Conservation (phyloP, 1,140 invertebrate species). For the Drosophila dunni region DNA sequence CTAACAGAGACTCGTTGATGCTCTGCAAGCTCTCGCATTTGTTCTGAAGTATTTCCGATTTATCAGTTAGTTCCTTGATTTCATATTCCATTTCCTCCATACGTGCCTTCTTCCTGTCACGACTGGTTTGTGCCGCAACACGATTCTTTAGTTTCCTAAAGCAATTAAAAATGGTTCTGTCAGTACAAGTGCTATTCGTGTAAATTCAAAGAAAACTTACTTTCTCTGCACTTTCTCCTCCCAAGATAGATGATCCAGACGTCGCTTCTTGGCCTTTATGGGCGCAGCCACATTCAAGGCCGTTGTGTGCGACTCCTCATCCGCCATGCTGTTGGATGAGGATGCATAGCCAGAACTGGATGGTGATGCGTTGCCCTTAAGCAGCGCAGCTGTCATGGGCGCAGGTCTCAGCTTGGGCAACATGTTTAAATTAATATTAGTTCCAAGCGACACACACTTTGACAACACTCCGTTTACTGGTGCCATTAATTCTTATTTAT, state of each 20-base stretch:
- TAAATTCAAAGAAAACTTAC: slow-evolving; percentile 86
- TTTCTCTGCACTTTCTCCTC: slow-evolving; percentile 93
- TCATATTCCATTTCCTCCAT: slow-evolving; percentile 94
- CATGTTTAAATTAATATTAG: slow-evolving; percentile 59
- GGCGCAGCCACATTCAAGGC: slow-evolving; percentile 7
- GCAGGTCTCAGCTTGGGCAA: slow-evolving; percentile 86
- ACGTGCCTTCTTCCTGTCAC: slow-evolving; percentile 97
- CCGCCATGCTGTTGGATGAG: slow-evolving; percentile 48
- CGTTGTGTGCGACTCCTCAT: slow-evolving; percentile 49
- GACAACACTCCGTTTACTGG: slow-evolving; percentile 76
- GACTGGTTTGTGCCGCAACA: slow-evolving; percentile 98
- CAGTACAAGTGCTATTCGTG: background rate
- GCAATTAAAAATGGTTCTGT: slow-evolving; percentile 51
- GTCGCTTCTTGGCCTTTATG: slow-evolving; percentile 88
- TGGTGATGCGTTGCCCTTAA: slow-evolving; percentile 82
- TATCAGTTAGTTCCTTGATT: slow-evolving; percentile 87
- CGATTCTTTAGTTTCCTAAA: slow-evolving; percentile 97
- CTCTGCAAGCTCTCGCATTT: slow-evolving; percentile 88
- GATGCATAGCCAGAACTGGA: slow-evolving; percentile 70
- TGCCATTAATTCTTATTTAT: slow-evolving; percentile 49
- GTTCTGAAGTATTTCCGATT: slow-evolving; percentile 87
- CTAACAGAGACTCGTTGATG: slow-evolving; percentile 88
- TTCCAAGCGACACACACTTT: slow-evolving; percentile 84
- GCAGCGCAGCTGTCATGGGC: slow-evolving; percentile 82
- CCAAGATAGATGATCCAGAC: slow-evolving; percentile 91